Conservation (phyloP, 2,797 vertebrate species). For the Alcedo atthis region DNA sequence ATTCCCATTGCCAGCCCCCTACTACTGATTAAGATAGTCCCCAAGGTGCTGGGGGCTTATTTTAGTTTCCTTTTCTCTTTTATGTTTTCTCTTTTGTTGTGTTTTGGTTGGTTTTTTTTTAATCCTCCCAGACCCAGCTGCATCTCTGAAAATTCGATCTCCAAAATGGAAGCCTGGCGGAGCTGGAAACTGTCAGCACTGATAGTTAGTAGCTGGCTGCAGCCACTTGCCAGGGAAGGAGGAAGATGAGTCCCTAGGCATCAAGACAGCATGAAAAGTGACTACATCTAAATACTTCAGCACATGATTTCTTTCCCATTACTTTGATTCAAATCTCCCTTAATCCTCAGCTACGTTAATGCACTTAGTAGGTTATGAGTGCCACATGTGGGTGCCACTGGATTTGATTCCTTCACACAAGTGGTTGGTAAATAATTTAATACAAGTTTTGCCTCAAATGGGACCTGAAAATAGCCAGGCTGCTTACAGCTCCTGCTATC, state of each 20-base stretch:
- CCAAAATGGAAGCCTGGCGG: conserved; percentile 33
- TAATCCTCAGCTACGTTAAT: conserved; percentile 55
- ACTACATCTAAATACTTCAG: conserved; percentile 46
- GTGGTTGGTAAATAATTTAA: conserved; percentile 60
- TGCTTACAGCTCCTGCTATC: conserved; percentile 17
- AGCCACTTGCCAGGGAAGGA: background rate
- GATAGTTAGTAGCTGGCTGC: background rate
- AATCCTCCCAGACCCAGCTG: conserved; percentile 30
- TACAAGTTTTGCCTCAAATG: conserved; percentile 12
- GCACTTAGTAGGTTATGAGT: conserved; percentile 57
- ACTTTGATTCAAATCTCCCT: conserved; percentile 62
- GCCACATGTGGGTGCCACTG: background rate
- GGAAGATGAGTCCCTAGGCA: conserved; percentile 1
- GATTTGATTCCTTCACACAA: conserved; percentile 39
- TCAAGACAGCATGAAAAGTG: conserved; percentile 21
- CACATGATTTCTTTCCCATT: conserved; percentile 59
- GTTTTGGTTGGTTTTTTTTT: background rate
- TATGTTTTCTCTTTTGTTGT: background rate
- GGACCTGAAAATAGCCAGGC: conserved; percentile 35
- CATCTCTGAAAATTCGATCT: conserved; percentile 14
- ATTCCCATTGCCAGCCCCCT: background rate
- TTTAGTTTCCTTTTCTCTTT: background rate
- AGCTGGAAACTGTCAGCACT: background rate
- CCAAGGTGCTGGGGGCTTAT: background rate
- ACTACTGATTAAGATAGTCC: background rate